phyloP scores from a whole-genome alignment of 2,888 invertebrate species.

The Syrista parreyssii region DNA sequence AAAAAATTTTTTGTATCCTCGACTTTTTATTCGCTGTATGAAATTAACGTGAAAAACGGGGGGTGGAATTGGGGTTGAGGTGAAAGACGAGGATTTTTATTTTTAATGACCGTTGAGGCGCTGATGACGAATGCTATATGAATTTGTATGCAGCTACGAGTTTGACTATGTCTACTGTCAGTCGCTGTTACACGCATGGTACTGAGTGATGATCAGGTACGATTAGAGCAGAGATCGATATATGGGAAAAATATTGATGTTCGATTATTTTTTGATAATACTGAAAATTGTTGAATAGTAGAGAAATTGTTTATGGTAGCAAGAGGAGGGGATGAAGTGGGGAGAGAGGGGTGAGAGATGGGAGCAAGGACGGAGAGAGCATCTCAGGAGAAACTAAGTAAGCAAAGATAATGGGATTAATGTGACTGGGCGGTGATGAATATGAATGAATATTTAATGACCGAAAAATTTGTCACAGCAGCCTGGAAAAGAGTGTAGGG shows the following conservation, averaged over 20 bases:
- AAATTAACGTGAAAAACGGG: background rate
- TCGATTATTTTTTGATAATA: background rate
- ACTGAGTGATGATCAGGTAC: background rate
- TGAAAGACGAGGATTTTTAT: background rate
- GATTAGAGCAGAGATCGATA: background rate
- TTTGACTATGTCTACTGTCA: background rate
- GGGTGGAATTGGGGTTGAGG: background rate
- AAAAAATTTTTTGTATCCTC: background rate
- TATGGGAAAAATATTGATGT: background rate
- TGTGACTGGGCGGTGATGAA: constrained; percentile 36
- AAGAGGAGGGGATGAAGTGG: background rate
- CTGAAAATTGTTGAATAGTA: background rate
- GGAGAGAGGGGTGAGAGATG: background rate
- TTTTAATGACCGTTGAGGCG: background rate
- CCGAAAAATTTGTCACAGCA: constrained; percentile 49
- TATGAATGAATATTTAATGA: constrained; percentile 53
- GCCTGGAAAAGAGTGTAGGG: constrained; percentile 17
- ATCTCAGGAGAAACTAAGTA: constrained; percentile 28
- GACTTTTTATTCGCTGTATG: background rate
- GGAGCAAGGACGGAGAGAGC: constrained; percentile 15
- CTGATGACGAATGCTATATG: background rate
- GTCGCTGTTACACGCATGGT: background rate
- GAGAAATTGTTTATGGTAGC: background rate
- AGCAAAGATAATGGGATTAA: constrained; percentile 34
- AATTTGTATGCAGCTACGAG: too few relatives aligned